Evolutionary conservation across 2,797 vertebrate genomes (phyloP).

Genomic region (Apogon hyalosoma): DNA sequence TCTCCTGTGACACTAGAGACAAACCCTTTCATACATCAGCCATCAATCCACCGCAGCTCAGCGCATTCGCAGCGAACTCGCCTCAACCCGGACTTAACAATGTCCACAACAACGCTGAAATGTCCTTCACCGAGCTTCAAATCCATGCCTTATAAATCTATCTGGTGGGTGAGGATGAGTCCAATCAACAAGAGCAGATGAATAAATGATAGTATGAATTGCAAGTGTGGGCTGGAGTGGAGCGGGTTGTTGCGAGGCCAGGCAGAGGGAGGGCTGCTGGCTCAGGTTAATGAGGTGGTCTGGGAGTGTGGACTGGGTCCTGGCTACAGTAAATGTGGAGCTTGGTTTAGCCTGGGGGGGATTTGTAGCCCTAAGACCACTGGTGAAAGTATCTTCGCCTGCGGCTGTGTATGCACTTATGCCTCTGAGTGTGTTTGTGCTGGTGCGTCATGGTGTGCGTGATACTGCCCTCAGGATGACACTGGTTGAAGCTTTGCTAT

Average conservation of each 20-base stretch:
- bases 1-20: slow-evolving; percentile 7
- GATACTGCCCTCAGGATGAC: slow-evolving; percentile 65
- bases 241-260: slow-evolving; percentile 38
- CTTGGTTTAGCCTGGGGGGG: slow-evolving; percentile 66
- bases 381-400: slow-evolving; percentile 71
- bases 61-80: slow-evolving; percentile 11
- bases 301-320: slow-evolving; percentile 74
- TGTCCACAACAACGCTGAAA: slow-evolving; percentile 35
- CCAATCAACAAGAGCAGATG: slow-evolving; percentile 73
- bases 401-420: slow-evolving; percentile 65
- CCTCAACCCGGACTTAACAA: slow-evolving; percentile 33
- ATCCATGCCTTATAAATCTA: slow-evolving; percentile 30
- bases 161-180: slow-evolving; percentile 53
- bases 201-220: slow-evolving; percentile 78
- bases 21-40: not conserved
- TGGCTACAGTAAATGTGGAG: slow-evolving; percentile 57
- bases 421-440: slow-evolving; percentile 49
- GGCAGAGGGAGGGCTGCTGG: slow-evolving; percentile 53
- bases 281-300: slow-evolving; percentile 85
- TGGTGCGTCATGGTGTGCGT: slow-evolving; percentile 26
- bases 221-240: slow-evolving; percentile 52
- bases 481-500: slow-evolving; percentile 59
- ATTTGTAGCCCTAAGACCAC: slow-evolving; percentile 74
- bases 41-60: not conserved
- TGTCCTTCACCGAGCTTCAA: slow-evolving; percentile 50